Evolutionary conservation across 1,140 invertebrate genomes (phyloP), one percentile per base, ranked within the genome.

Genomic region (Thaumetopoea pityocampa): DNA sequence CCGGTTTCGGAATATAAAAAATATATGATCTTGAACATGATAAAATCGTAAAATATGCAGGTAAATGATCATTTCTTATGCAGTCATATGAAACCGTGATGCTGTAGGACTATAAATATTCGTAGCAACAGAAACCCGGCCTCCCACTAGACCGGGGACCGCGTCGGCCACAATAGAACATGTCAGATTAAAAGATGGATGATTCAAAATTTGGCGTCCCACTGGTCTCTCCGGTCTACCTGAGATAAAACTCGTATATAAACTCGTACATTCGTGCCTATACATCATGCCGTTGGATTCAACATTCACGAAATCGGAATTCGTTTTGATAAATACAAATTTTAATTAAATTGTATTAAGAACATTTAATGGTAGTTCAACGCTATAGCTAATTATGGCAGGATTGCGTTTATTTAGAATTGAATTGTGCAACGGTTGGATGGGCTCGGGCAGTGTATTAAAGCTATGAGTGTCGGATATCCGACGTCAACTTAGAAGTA

Each of bases 161-260:
- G 44, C 29, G 33, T 49, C 37, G 48, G 36, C 47, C 42, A 79
- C 76, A 80, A 83, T 77, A 71, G 70, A 64, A 62, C 50, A 60
- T 58, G 76, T 77, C 79, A 71, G 76, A 73, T 76, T 71, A 69
- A 63, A 81, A 77, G 72, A 80, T 72, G 70, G 73, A 79, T 79
- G 70, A 61, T 73, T 67, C 63, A 49, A 61, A 71, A 67, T 65
- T 70, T 42, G 52, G 54, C 42, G 52, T 57, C 49, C 51, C 36
- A 43, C 47, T 44, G 45, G 29, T 18, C 17, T 12, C 26, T 41
- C 28, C 28, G 34, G 36, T 51, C 67, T 72, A 72, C 71, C 68
- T 70, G 62, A 51, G 50, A 59, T 67, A 49, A 56, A 56, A 53
- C 29, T 27, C 38, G 28, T 27, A n/a, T 34, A 34, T 27, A 19